phyloP scores from a whole-genome alignment of 2,113 vertebrate species.

The Pycnonotus jocosus region DNA sequence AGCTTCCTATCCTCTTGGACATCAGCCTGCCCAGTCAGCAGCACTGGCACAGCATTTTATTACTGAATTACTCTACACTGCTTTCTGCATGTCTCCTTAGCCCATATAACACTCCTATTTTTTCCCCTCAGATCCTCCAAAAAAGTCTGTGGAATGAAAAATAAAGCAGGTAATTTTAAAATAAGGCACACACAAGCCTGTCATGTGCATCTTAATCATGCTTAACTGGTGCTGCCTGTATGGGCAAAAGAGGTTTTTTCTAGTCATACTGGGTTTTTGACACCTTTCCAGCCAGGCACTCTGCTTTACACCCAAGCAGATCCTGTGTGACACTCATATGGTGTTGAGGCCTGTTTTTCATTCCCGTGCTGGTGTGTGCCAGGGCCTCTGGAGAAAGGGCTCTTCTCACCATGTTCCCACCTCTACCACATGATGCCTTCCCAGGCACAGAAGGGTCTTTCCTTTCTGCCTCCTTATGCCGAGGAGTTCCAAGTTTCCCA shows the following conservation, averaged over 20 bases:
- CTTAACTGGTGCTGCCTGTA: neutral
- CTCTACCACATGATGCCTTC: neutral
- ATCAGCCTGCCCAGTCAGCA: neutral
- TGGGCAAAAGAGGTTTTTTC: neutral
- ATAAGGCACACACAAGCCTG: neutral
- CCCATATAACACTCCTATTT: neutral
- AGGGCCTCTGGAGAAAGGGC: neutral
- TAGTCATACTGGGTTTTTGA: neutral
- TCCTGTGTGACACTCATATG: neutral
- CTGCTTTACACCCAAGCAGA: neutral
- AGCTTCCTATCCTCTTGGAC: neutral
- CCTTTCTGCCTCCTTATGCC: neutral
- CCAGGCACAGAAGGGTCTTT: neutral
- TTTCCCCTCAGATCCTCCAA: rapidly evolving
- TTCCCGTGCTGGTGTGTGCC: neutral
- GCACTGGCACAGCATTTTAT: neutral
- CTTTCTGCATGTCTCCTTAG: neutral
- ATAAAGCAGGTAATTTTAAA: neutral
- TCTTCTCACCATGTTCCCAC: neutral
- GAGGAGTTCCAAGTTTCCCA: neutral
- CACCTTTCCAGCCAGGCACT: neutral
- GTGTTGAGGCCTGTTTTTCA: neutral
- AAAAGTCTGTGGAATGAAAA: neutral
- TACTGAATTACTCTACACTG: neutral
- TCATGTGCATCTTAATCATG: neutral